Base-by-base conservation (phyloP, 2,888 invertebrate species). In the Chrysodeixis includens region DNA sequence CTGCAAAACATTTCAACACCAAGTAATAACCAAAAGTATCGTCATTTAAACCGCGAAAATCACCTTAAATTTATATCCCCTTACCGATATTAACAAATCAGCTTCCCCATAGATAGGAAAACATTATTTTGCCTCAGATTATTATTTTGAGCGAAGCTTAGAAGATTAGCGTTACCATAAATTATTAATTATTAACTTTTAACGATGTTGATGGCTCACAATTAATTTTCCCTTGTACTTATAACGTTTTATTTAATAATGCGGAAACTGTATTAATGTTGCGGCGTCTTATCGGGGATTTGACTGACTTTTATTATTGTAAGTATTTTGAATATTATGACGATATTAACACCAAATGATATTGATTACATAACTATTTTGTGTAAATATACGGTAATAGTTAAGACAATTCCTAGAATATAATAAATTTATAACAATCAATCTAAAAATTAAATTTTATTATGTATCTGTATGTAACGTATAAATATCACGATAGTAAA, bases 141-240 rank as follows among this genome's bases (percentile, higher is more conserved):
- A 69, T 72, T 54, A 66, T 9, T 54, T 55, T 65, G 26, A 56
- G 51, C 49, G 20, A 35, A 49, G 60, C 64, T 72, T 62, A 70
- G 32, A 58, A 64, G 62, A 66, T 69, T 64, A 71, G 26, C 35
- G 22, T 40, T 46, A 53, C 59, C 66, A 63, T 78, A 72, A 72
- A 75, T 72, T 53, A 71, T 65, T 66, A 64, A 74, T 66, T 66
- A 73, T 66, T 62, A 70, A 78, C 44, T 64, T 66, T 59, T 49
- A 65, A 66, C 51, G 40, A 60, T 73, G 70, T 61, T 62, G 55
- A 73, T 69, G 62, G 59, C 49, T 40, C 9, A 62, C 32, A 62
- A 66, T 77, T 64, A 74, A 63, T 69, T 51, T 16, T 9, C 12
- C 46, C 14, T 59, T 46, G 54, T 66, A 20, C 46, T 20, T 49